Evolutionary conservation across 2,888 invertebrate genomes (phyloP), one percentile per base, ranked within the genome.

Genomic region (Zaprionus obscuricornis): DNA sequence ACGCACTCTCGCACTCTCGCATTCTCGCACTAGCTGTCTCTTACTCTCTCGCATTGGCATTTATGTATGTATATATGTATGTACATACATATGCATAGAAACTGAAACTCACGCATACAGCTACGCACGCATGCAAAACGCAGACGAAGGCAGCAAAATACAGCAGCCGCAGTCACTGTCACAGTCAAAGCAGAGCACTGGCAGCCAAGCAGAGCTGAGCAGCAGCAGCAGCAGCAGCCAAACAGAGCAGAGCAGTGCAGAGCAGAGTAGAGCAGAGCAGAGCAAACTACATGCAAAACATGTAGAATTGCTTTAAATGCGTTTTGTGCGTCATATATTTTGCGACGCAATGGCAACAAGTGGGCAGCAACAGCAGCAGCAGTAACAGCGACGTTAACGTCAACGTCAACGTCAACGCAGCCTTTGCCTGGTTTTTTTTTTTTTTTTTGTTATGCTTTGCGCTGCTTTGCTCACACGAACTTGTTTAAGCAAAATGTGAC

Each of bases 291-390:
- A 67, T 45, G 45, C 69, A 63, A 60, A 45, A 42, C 46, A 33
- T 45, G 37, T 27, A 56, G 52, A 50, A 47, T 58, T 64, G 54
- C 64, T 37, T 59, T 62, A n/a, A n/a, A 68, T 74, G 85, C 78
- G 76, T 69, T 77, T 73, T 65, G 74, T 69, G 74, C 69, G 79
- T 76, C 66, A 66, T 52, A 69, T 65, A n/a, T n/a, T 40, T 29
- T 29, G 31, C 29, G 17, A n/a, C 56, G 66, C 14, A 22, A 55
- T 46, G 59, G 79, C 81, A 85, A 81, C 82, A 81, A 86, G 79
- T 82, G 83, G 87, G 72, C 43, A 60, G 39, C 2, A 4, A 51
- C 46, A 40, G 20, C 26, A 22, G 22, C 40, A 17, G 3, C 60
- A 24, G 13, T 37, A 7, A 16, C 64, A 8, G 16, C 33, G 27